These are phyloP conservation scores for Escarpia spicata DNA, from an alignment of 2,888 invertebrate species.

Conservation along the genomic window DNA sequence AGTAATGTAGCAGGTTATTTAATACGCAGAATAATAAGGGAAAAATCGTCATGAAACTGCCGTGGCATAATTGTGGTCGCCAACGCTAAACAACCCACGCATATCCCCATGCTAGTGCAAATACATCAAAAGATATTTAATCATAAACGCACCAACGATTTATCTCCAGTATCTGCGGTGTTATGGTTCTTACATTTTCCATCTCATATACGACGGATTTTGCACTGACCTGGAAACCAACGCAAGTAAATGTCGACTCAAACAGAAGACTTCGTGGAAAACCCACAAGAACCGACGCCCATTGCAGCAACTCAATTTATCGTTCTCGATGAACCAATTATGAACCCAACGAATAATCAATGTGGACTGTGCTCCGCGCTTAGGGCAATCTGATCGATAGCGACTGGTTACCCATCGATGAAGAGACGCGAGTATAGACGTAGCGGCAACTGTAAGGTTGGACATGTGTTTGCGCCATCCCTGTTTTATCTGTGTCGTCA, in stretches of 20 bases:
- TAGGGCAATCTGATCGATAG: not conserved
- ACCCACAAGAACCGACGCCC: not conserved
- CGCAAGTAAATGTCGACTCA: not conserved
- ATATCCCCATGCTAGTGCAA: not conserved
- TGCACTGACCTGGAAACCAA: not conserved
- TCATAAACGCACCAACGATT: not conserved
- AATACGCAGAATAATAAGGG: not conserved
- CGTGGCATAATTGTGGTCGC: not conserved
- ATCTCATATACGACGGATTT: not conserved
- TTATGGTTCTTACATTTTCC: not conserved
- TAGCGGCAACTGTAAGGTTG: not conserved
- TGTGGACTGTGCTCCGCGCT: not conserved
- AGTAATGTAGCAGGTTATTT: not conserved
- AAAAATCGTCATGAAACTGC: not conserved
- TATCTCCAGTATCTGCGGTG: not conserved
- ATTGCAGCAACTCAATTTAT: not conserved
- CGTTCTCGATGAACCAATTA: not conserved
- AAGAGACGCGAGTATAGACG: not conserved
- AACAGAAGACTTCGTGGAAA: not conserved
- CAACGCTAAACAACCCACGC: not conserved
- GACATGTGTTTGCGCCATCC: not conserved
- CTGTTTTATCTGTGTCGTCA: not conserved
- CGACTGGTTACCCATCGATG: not conserved
- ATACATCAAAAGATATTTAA: not conserved
- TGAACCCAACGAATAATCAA: constrained; percentile 6